Conservation (phyloP, 2,113 vertebrate genomes). For the Mormoops blainvillei region DNA sequence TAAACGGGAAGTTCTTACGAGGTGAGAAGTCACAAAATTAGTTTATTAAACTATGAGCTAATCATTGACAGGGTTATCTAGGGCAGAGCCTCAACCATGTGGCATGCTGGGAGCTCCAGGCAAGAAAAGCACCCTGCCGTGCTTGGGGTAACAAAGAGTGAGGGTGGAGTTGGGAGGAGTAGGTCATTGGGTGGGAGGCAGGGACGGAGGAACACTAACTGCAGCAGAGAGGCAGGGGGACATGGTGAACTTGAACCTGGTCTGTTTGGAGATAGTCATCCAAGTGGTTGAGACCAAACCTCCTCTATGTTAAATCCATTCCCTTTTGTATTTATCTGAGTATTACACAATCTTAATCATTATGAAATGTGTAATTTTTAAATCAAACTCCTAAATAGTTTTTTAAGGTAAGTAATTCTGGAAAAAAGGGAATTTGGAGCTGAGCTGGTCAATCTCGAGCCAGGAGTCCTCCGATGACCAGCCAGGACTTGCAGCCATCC, state of each 20-base stretch:
- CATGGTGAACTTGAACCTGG: background rate
- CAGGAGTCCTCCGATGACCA: background rate
- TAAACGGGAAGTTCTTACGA: background rate
- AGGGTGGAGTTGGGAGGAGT: background rate
- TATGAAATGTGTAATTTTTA: background rate
- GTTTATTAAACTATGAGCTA: background rate
- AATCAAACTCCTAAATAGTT: background rate
- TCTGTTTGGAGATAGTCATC: background rate
- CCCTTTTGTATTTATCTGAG: background rate
- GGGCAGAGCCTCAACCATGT: background rate
- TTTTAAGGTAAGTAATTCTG: background rate
- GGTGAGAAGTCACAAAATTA: background rate
- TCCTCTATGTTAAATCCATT: background rate
- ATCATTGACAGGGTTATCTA: background rate
- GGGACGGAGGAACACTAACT: background rate
- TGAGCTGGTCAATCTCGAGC: background rate
- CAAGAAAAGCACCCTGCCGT: background rate
- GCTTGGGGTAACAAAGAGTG: background rate
- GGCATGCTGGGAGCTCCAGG: background rate
- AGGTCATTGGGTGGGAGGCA: background rate
- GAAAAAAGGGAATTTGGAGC: background rate
- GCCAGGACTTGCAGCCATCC: background rate
- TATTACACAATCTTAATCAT: background rate
- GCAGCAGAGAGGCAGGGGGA: background rate
- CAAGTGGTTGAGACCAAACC: background rate